phyloP scores from a whole-genome alignment of 2,797 vertebrate species.

The Macropodus opercularis region DNA sequence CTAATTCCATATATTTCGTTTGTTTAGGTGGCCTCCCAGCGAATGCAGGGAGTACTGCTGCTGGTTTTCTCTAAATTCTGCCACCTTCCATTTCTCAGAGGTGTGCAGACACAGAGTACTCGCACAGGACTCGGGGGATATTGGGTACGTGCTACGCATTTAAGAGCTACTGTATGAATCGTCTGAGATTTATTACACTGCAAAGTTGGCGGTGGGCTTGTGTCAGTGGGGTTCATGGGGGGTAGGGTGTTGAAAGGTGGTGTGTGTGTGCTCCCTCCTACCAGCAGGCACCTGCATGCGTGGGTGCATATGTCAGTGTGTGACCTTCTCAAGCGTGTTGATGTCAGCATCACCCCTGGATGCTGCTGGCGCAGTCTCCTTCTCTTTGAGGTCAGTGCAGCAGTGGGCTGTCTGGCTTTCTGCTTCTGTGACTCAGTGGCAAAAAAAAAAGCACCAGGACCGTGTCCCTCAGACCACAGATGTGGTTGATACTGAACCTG shows the following conservation, averaged over 20 bases:
- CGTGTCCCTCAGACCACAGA: conserved; percentile 32
- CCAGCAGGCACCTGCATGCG: conserved; percentile 26
- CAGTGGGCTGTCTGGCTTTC: conserved; percentile 70
- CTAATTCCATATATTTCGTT: conserved; percentile 4
- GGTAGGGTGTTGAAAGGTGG: conserved; percentile 11
- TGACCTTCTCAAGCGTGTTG: conserved; percentile 71
- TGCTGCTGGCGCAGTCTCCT: conserved; percentile 81
- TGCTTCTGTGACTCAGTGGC: conserved; percentile 45
- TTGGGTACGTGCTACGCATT: conserved; percentile 86
- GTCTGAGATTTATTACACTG: conserved; percentile 30
- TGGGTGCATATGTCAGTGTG: conserved; percentile 55
- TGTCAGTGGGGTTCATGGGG: conserved; percentile 13
- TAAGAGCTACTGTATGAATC: conserved; percentile 1
- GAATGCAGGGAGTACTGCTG: conserved; percentile 96
- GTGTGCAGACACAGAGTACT: conserved; percentile 93
- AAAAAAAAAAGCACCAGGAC: background rate
- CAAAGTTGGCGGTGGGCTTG: conserved; percentile 3
- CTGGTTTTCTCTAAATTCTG: conserved; percentile 93
- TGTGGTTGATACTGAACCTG: conserved; percentile 9
- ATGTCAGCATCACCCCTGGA: conserved; percentile 73
- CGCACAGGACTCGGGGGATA: conserved; percentile 96
- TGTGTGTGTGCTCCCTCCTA: conserved; percentile 16
- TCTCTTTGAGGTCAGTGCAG: conserved; percentile 80
- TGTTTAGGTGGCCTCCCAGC: conserved; percentile 90
- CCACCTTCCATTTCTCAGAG: conserved; percentile 93